Evolutionary conservation across 2,888 invertebrate species (phyloP).

Genomic region (Diachrysia chrysitis): DNA sequence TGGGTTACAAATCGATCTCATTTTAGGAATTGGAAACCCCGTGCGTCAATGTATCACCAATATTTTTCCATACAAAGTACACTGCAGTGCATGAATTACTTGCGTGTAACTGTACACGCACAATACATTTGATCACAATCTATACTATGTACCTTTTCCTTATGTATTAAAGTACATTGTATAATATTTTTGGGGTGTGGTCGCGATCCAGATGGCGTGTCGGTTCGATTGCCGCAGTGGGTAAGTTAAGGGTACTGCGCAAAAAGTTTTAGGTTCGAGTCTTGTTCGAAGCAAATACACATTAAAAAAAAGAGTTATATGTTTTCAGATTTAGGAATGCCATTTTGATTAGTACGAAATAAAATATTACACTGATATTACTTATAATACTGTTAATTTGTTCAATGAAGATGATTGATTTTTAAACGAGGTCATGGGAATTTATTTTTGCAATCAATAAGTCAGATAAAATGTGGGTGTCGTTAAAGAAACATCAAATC

Average conservation of each 20-base stretch:
- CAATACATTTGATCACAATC: background rate
- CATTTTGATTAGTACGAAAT: no score
- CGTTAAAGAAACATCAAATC: no score
- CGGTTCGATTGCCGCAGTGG: conserved; percentile 1
- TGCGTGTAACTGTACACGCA: background rate
- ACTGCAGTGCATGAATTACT: background rate
- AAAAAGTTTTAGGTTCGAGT: background rate
- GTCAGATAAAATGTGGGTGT: no score
- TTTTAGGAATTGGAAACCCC: background rate
- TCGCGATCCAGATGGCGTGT: conserved; percentile 2
- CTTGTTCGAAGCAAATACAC: background rate
- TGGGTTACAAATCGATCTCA: background rate
- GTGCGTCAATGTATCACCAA: background rate
- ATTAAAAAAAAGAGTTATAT: no score
- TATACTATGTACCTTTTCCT: background rate
- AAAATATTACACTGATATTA: no score
- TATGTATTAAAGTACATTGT: background rate
- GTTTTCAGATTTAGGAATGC: no score
- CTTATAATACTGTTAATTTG: no score
- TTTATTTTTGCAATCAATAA: no score
- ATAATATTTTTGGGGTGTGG: conserved; percentile 6
- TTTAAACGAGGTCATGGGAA: no score
- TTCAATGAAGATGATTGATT: no score
- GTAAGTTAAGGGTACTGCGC: background rate
- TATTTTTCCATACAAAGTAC: background rate